Conservation (phyloP, 1,140 invertebrate species). For the Solenopsis fugax region DNA sequence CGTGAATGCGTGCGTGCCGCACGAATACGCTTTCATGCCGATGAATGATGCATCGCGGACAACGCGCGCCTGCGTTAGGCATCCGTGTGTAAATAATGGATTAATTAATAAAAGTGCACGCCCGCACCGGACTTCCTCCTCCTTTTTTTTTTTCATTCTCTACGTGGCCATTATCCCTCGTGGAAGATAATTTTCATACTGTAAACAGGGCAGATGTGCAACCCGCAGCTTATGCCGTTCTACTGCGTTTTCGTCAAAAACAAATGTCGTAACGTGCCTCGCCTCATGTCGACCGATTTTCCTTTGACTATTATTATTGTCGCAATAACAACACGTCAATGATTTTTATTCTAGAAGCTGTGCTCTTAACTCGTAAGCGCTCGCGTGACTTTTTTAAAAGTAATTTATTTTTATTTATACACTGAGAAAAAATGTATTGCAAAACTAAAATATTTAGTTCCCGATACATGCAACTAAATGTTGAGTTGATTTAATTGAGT, state of each 20-base stretch:
- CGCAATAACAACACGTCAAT: background rate
- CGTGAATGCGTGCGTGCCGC: slow-evolving; percentile 21
- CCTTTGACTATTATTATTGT: background rate
- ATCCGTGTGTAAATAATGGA: slow-evolving; percentile 56
- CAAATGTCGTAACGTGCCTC: too few relatives aligned
- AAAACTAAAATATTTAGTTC: too few relatives aligned
- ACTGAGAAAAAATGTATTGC: too few relatives aligned
- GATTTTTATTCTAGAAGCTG: too few relatives aligned
- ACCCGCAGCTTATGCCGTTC: background rate
- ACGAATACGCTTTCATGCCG: slow-evolving; percentile 28
- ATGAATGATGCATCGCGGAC: slow-evolving; percentile 36
- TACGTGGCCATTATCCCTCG: background rate
- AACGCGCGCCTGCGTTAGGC: slow-evolving; percentile 14
- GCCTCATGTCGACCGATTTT: background rate
- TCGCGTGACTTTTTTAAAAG: too few relatives aligned
- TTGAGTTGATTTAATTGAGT: too few relatives aligned
- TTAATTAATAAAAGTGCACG: slow-evolving; percentile 56
- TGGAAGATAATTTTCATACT: background rate
- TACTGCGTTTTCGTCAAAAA: background rate
- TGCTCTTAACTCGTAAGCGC: too few relatives aligned
- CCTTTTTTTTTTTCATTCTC: background rate
- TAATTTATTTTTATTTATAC: too few relatives aligned
- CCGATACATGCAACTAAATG: too few relatives aligned
- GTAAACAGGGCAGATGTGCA: background rate
- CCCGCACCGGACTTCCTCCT: slow-evolving; percentile 41